Evolutionary conservation across 1,140 invertebrate genomes (phyloP).

Genomic region (Meloidogyne floridensis): DNA sequence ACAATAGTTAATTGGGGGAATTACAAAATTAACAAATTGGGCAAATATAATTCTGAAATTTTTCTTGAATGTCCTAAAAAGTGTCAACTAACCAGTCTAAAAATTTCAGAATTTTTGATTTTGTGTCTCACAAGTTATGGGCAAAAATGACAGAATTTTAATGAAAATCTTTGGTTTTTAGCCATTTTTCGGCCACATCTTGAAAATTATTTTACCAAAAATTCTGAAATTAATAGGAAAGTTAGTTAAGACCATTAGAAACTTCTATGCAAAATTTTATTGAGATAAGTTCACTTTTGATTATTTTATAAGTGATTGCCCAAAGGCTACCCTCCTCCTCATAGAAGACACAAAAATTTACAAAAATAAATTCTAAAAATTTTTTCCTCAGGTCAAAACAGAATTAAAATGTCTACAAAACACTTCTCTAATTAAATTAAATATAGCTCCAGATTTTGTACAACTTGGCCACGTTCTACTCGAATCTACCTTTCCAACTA

Average conservation of each 20-base stretch:
- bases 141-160: not conserved
- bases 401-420: conserved; percentile 12
- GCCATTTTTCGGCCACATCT: not conserved
- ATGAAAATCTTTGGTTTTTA: not conserved
- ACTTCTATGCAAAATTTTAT: not conserved
- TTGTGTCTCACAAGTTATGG: not conserved
- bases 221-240: not conserved
- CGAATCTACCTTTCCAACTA: not conserved
- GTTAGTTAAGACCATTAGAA: not conserved
- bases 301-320: not conserved
- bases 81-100: not conserved
- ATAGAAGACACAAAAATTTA: not conserved
- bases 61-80: not conserved
- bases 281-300: not conserved
- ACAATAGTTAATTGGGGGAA: too few species aligned
- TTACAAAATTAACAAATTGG: not conserved
- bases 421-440: not conserved
- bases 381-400: not conserved
- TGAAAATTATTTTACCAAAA: not conserved
- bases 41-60: not conserved
- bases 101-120: not conserved
- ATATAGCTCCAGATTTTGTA: conserved; percentile 10
- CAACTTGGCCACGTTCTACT: not conserved
- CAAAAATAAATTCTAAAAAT: not conserved
- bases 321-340: not conserved